These are phyloP conservation scores for Endomychus coccineus DNA, from an alignment of 2,888 invertebrate genomes.

Conservation along the genomic window DNA sequence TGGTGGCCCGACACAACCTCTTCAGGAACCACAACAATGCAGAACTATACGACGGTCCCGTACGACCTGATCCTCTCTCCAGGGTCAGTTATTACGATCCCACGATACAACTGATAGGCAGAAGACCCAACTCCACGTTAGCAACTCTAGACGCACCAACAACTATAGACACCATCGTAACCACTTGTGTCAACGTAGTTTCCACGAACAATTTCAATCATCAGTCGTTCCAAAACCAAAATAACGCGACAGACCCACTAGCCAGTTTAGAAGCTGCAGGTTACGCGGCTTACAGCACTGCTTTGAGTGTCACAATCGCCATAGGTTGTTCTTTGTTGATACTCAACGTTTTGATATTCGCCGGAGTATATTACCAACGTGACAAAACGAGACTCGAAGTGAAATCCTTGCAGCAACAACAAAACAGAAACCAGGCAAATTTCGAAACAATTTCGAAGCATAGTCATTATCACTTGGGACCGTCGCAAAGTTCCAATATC, in stretches of 20 bases:
- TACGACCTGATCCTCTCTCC: constrained; percentile 75
- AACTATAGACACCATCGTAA: constrained; percentile 62
- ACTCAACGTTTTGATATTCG: constrained; percentile 75
- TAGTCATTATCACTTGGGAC: constrained; percentile 70
- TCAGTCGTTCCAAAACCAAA: constrained; percentile 48
- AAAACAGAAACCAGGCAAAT: constrained; percentile 54
- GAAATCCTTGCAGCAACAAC: constrained; percentile 69
- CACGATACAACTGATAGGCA: constrained; percentile 54
- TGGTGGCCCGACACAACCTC: constrained; percentile 78
- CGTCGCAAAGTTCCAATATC: constrained; percentile 70
- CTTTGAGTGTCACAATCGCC: constrained; percentile 70
- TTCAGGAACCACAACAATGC: constrained; percentile 85
- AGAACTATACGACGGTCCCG: constrained; percentile 81
- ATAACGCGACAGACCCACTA: constrained; percentile 66
- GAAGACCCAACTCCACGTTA: constrained; percentile 51
- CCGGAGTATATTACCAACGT: constrained; percentile 76
- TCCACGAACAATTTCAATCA: constrained; percentile 45
- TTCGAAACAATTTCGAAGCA: constrained; percentile 76
- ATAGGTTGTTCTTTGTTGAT: constrained; percentile 76
- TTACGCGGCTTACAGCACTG: constrained; percentile 68
- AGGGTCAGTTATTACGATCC: constrained; percentile 57
- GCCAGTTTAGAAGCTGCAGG: constrained; percentile 75
- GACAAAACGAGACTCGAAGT: constrained; percentile 73
- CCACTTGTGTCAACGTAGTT: constrained; percentile 61
- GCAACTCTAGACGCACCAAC: constrained; percentile 58